Evolutionary conservation across 2,113 vertebrate genomes (phyloP), one percentile per base, ranked within the genome.

Genomic region (Albula goreensis): DNA sequence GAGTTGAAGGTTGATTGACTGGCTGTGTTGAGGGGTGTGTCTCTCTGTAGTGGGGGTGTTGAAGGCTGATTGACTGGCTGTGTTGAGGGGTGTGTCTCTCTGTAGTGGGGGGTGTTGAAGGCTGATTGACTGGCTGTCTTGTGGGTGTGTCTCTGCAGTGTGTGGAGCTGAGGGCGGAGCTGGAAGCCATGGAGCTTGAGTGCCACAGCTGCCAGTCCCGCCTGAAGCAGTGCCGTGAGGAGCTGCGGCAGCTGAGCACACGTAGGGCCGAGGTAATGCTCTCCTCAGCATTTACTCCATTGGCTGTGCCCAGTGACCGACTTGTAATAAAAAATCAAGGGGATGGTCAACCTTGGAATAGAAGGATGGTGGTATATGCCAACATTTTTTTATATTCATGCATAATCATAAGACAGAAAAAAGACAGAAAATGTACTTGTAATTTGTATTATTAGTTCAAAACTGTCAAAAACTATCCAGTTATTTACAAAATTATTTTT

Each of bases 211-310:
- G 95, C 92, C 94, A 97, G 91, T 90, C 12, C 80, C 95, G 95
- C 82, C 93, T 97, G 93, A 93, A 93, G 70, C 96, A 96, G 91
- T 97, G 96, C 90, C 95, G 95, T 5, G 94, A 97, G 0, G 96
- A 97, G 87, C 94, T 98, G 79, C 94, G 93, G 41, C 90, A 89
- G 85, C 88, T 93, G 83, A 92, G 86, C 84, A 91, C 91, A 53
- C 93, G 90, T 86, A 92, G 66, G 53, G 86, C 6, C 81, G 92
- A 93, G 60, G 88, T 93, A 84, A 85, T 83, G 80, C 89, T 4
- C 25, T 81, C 17, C 0, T 85, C 92, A 90, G 92, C 95, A 93
- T 31, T 51, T 9, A 12, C 12, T 5, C 10, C n/a, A 7, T 2
- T 50, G 25, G 25, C 83, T 41, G 5, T 4, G 10, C 10, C 82